Evolutionary conservation across 1,140 invertebrate genomes (phyloP), one percentile per base, ranked within the genome.

Genomic region (Drosophila orosa): DNA sequence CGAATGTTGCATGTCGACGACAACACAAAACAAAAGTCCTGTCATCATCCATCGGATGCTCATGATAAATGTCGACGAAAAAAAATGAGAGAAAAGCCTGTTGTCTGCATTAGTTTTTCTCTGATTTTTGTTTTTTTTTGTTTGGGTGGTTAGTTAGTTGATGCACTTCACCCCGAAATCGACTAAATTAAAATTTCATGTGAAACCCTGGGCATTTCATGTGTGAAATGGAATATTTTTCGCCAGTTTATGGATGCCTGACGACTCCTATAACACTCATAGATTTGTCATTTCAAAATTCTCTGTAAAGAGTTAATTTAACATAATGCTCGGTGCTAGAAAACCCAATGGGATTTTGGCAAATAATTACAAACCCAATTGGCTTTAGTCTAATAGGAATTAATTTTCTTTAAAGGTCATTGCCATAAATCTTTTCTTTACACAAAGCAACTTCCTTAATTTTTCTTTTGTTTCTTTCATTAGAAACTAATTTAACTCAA

Each of bases 141-240:
- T 29, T 25, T 22, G 15, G n/a, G 10, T 48, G 6, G 63, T 39
- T 58, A 25, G 42, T 47, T 48, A 81, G 82, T 86, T 72, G 35
- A 78, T 78, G 74, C 69, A 61, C 44, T 67, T 87, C 80, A 87
- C 79, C 69, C 47, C 59, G 25, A 54, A 58, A 27, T 60, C 24
- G 45, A 74, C 33, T 45, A 52, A 62, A 77, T 77, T 77, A 57
- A 69, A 77, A 62, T 35, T 69, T 29, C 45, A 78, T 69, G 57
- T 52, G n/a, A 17, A 35, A n/a, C 24, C 27, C 58, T 72, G 52
- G 22, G 9, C 40, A 39, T 39, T 61, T 66, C 60, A 35, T 35
- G 19, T 31, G 42, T 58, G 33, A 58, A 39, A 58, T 47, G 52
- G 68, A 35, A 71, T 58, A 40, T 33, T 35, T n/a, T 55, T 37